phyloP scores from a whole-genome alignment of 2,888 invertebrate genomes.

The Toxonevra muliebris region DNA sequence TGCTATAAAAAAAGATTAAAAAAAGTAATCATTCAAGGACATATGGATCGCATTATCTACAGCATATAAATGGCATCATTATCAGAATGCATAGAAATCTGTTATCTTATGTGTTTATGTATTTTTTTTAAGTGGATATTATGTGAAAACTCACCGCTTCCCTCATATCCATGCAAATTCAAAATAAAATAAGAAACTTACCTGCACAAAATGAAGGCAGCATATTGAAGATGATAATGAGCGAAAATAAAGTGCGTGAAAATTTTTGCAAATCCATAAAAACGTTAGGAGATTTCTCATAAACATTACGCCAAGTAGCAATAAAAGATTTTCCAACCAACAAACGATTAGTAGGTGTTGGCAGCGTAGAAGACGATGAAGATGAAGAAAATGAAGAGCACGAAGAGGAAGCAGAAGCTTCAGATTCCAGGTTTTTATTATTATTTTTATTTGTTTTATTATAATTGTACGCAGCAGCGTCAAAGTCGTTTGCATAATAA shows the following conservation, averaged over 20 bases:
- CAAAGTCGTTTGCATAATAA: constrained; percentile 29
- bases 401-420: constrained; percentile 23
- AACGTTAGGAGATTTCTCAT: constrained; percentile 45
- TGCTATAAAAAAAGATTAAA: too few relatives aligned
- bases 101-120: too few relatives aligned
- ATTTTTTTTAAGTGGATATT: too few relatives aligned
- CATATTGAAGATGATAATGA: constrained; percentile 65
- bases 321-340: neutral
- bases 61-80: neutral
- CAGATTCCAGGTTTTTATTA: constrained; percentile 20
- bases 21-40: too few relatives aligned
- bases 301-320: constrained; percentile 14
- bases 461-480: neutral
- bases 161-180: too few relatives aligned
- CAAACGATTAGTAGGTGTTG: neutral
- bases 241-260: constrained; percentile 60
- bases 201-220: constrained; percentile 65
- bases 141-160: too few relatives aligned
- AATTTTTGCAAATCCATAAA: constrained; percentile 59
- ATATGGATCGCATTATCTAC: too few relatives aligned
- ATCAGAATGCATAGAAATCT: neutral
- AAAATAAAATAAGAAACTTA: constrained; percentile 47
- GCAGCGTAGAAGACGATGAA: neutral
- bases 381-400: neutral
- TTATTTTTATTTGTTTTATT: constrained; percentile 22